Evolutionary conservation across 1,140 invertebrate species (phyloP).

Genomic region (Rhynchophorus ferrugineus): DNA sequence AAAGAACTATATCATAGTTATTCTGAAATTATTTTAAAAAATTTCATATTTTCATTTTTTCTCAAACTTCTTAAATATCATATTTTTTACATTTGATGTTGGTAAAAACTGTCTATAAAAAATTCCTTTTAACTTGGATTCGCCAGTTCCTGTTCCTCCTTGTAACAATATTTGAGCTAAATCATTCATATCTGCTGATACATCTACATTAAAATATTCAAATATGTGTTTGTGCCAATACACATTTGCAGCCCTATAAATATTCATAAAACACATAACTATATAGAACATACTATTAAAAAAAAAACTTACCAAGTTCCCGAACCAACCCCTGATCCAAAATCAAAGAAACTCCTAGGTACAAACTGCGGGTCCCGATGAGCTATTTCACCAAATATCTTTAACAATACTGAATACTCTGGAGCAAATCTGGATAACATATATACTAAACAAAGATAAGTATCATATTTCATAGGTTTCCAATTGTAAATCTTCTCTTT

Average conservation of each 20-base stretch:
- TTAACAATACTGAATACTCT: slow-evolving; percentile 66
- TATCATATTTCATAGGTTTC: slow-evolving; percentile 62
- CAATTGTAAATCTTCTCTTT: slow-evolving; percentile 57
- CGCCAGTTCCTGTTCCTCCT: slow-evolving; percentile 52
- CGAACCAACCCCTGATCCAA: slow-evolving; percentile 83
- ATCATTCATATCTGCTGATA: slow-evolving; percentile 71
- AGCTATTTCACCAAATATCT: slow-evolving; percentile 68
- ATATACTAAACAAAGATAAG: slow-evolving; percentile 58
- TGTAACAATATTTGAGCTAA: slow-evolving; percentile 63
- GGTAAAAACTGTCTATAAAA: slow-evolving; percentile 78
- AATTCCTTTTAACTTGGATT: slow-evolving; percentile 50
- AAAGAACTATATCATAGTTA: slow-evolving; percentile 72
- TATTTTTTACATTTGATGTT: slow-evolving; percentile 45
- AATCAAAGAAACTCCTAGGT: slow-evolving; percentile 76
- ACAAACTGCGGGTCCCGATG: slow-evolving; percentile 56
- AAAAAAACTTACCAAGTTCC: slow-evolving; percentile 57
- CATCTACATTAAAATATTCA: slow-evolving; percentile 79
- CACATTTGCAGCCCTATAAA: slow-evolving; percentile 59
- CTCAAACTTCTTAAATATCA: slow-evolving; percentile 5
- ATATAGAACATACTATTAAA: not conserved
- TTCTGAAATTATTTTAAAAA: slow-evolving; percentile 45
- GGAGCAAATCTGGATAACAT: slow-evolving; percentile 56
- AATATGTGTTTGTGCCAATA: slow-evolving; percentile 63
- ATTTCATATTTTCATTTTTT: not conserved
- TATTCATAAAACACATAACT: slow-evolving; percentile 1